Evolutionary conservation across 1,140 invertebrate species (phyloP).

Genomic region (Drosophila nebulosa): DNA sequence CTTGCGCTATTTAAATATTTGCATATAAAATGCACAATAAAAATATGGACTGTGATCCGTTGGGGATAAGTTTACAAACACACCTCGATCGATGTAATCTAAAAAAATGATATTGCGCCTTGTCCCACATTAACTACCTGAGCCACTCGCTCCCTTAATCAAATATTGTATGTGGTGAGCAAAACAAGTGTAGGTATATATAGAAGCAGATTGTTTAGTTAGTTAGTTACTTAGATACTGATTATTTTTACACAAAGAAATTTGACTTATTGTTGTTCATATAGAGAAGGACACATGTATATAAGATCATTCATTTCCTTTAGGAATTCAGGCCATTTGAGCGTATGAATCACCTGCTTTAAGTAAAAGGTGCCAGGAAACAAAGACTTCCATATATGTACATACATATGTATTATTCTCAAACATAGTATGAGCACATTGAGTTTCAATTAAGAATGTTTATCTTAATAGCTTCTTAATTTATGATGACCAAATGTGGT

Average conservation of each 20-base stretch:
- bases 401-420: too few species aligned
- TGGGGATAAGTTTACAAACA: background rate
- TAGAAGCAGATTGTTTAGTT: background rate
- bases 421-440: too few species aligned
- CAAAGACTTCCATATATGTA: too few species aligned
- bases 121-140: background rate
- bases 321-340: background rate
- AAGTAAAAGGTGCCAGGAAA: too few species aligned
- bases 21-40: background rate
- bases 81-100: background rate
- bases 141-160: background rate
- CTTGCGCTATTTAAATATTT: conserved; percentile 1
- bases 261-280: background rate
- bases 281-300: background rate
- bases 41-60: too few species aligned
- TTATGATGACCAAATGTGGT: background rate
- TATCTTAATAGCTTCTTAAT: background rate
- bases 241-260: background rate
- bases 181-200: background rate
- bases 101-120: background rate
- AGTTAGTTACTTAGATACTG: background rate
- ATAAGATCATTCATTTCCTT: background rate
- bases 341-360: background rate
- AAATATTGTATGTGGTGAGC: background rate
- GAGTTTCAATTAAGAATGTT: background rate